Conservation (phyloP, 2,888 invertebrate genomes). For the Cephus spinipes region DNA sequence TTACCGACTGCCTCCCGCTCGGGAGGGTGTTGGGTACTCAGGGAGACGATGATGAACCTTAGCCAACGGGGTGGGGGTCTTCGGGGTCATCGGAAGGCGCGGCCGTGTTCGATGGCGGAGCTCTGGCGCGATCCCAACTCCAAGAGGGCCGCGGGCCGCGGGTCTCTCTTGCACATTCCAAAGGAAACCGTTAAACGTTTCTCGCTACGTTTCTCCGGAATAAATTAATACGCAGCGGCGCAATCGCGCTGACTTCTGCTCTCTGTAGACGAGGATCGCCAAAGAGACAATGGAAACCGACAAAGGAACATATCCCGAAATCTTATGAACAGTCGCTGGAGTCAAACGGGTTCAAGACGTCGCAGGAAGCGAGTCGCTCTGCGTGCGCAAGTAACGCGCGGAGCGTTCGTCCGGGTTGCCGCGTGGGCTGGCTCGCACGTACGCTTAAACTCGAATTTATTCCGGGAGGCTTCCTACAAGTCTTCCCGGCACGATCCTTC, state of each 20-base stretch:
- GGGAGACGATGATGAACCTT: no score
- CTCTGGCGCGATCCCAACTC: constrained; percentile 63
- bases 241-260: no score
- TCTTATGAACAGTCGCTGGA: no score
- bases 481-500: no score
- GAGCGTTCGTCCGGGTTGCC: constrained; percentile 11
- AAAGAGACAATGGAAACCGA: no score
- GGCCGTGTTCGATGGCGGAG: constrained; percentile 46
- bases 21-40: no score
- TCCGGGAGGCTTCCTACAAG: no score
- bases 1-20: no score
- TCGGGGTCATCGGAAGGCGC: constrained; percentile 63
- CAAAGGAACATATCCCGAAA: no score
- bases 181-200: constrained; percentile 65
- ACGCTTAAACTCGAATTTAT: neutral
- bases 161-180: constrained; percentile 56
- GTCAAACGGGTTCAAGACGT: no score
- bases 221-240: constrained; percentile 24
- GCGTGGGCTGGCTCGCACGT: constrained; percentile 3
- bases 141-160: constrained; percentile 10
- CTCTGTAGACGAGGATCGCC: no score
- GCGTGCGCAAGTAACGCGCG: constrained; percentile 1
- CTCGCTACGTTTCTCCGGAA: constrained; percentile 25
- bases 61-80: constrained; percentile 33
- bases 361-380: no score